Base-by-base conservation (phyloP, 2,113 vertebrate genomes). In the Plecotus auritus region DNA sequence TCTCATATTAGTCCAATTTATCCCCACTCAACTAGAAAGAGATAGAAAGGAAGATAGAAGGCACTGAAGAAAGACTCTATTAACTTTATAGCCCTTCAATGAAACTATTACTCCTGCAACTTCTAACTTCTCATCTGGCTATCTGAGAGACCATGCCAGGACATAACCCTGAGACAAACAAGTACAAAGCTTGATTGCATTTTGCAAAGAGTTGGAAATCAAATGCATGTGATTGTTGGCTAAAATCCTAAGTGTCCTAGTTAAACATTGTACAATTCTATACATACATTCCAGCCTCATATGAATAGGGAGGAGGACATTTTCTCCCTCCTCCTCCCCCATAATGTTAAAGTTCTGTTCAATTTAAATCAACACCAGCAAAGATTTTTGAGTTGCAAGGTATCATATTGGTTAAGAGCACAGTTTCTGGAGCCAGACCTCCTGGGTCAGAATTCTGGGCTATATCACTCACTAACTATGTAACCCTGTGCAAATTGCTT, bases 1-100 rank as follows among this genome's bases (percentile, higher is more conserved):
- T 95, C 92, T 97, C 84, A 59, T 97, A 97, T 98, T 96, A 90
- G 95, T 97, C 93, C 93, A 92, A 86, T 96, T 95, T 66, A 95
- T 88, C 76, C 82, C 96, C 89, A 93, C 61, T 95, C 80, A 97
- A 93, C 11, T 93, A 97, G 87, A 97, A 61, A 93, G 66, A 95
- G 92, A 98, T 83, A 83, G 18, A 97, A 32, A 0, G 8, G 96
- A 76, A 97, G 91, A 98, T 86, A 95, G 11, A 96, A 59, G 1
- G 4, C 94, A 56, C 92, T 95, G n/a, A 97, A 97, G 93, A 94
- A 97, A 97, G 77, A 30, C 84, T 42, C 1, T 80, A 61, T 95
- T 96, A 81, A 91, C 95, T 97, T 96, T 95, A 85, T 67, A 96
- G 45, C 23, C 91, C n/a, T 84, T 93, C 85, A 94, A 88, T 95